Percentiles rank a stretch among this genome's conserved stretches.
Conservation (phyloP, 2,113 vertebrate species). For the Eulemur rufifrons region DNA sequence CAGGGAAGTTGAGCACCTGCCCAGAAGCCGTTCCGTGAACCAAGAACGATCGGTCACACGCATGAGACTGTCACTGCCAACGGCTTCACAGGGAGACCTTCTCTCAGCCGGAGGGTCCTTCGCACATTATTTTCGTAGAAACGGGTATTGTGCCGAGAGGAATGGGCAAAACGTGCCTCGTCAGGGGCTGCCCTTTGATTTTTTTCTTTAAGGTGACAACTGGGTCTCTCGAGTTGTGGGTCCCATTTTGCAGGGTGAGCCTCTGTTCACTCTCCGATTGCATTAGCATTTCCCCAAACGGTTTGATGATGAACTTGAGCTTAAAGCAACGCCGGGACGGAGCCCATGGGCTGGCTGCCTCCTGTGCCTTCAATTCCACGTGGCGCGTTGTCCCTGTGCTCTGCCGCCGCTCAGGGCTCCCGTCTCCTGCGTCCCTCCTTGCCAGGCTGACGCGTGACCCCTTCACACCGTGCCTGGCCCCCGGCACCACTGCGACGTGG, state of each 20-base stretch:
- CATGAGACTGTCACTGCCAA: rapidly evolving
- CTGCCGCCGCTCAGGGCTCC: constrained; percentile 26
- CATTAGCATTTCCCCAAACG: neutral
- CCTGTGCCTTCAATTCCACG: neutral
- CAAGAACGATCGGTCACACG: rapidly evolving
- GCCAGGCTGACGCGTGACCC: constrained; percentile 12
- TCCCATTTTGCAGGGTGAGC: rapidly evolving
- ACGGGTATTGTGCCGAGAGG: rapidly evolving
- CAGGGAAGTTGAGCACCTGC: neutral
- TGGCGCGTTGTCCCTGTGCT: rapidly evolving
- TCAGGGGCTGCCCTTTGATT: rapidly evolving
- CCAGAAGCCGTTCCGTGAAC: rapidly evolving
- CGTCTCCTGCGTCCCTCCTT: constrained; percentile 34
- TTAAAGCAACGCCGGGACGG: rapidly evolving
- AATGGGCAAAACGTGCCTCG: neutral
- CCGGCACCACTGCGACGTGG: constrained; percentile 67
- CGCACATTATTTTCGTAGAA: rapidly evolving
- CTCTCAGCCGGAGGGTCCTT: rapidly evolving
- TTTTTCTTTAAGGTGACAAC: neutral
- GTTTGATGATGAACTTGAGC: neutral
- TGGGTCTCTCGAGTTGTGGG: neutral
- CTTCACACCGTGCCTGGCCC: constrained; percentile 59
- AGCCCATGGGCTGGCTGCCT: no score
- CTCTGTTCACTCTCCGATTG: neutral
- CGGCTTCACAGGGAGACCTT: no score